These are phyloP conservation scores for Colius striatus DNA, from an alignment of 2,113 vertebrate species.

Conservation along the genomic window DNA sequence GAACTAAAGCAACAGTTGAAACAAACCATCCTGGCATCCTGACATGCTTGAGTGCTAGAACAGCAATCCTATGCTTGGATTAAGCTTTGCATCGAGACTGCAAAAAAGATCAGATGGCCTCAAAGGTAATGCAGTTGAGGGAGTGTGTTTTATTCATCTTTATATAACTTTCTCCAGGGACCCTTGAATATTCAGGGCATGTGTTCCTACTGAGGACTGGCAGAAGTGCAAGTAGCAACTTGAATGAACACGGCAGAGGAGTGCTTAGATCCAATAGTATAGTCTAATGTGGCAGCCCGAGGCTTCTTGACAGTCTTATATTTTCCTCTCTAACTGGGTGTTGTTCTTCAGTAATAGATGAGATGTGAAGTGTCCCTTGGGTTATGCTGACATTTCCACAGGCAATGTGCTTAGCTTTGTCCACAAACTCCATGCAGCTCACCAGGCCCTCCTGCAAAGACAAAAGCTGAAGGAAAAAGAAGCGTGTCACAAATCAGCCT, in stretches of 20 bases:
- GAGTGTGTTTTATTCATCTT: background rate
- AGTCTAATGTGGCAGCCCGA: background rate
- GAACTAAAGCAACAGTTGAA: background rate
- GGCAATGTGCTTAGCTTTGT: background rate
- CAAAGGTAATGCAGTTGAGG: background rate
- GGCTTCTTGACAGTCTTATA: background rate
- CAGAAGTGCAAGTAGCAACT: background rate
- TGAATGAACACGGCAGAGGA: background rate
- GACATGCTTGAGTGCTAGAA: background rate
- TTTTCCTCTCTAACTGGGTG: background rate
- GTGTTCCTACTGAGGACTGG: background rate
- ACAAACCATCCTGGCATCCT: background rate
- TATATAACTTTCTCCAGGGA: background rate
- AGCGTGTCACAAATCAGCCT: background rate
- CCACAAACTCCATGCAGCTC: background rate
- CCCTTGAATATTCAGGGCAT: background rate
- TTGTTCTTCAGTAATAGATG: background rate
- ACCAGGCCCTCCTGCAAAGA: background rate
- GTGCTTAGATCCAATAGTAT: background rate
- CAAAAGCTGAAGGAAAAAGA: background rate
- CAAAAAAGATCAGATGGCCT: background rate
- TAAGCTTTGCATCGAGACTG: background rate
- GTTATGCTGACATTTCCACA: background rate
- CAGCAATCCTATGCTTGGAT: background rate
- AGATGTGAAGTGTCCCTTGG: background rate